Evolutionary conservation across 2,113 vertebrate species (phyloP).

Genomic region (Takifugu bimaculatus): DNA sequence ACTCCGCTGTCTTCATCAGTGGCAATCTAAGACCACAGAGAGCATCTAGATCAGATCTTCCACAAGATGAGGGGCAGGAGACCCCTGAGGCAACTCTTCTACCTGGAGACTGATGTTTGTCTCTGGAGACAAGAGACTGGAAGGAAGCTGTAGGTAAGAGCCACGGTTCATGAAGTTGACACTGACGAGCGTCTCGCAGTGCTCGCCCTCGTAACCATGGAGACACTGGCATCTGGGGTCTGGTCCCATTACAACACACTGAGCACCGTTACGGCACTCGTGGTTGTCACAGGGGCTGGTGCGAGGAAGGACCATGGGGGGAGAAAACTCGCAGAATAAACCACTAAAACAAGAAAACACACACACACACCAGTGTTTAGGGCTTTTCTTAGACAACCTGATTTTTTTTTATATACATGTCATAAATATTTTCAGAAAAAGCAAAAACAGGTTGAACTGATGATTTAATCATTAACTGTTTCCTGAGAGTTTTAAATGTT

Average conservation of each 20-base stretch:
- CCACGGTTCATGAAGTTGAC: constrained; percentile 93
- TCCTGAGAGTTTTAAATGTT: no score
- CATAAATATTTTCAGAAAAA: no score
- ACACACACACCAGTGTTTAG: no score
- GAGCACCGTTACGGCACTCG: constrained; percentile 92
- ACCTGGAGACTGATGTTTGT: constrained; percentile 97
- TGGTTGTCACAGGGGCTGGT: constrained; percentile 95
- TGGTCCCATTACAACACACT: constrained; percentile 84
- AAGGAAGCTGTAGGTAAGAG: constrained; percentile 91
- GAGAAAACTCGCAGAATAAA: constrained; percentile 94
- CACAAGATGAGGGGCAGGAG: neutral
- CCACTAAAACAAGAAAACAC: constrained; percentile 72
- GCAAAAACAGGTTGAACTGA: no score
- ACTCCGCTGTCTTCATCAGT: constrained; percentile 97
- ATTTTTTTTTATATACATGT: no score
- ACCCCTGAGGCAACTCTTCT: constrained; percentile 1
- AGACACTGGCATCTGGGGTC: constrained; percentile 93
- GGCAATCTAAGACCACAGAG: constrained; percentile 80
- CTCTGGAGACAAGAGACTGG: constrained; percentile 80
- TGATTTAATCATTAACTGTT: no score
- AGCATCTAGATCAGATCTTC: neutral
- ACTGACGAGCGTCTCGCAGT: constrained; percentile 90
- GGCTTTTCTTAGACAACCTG: no score
- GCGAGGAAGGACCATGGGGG: constrained; percentile 94
- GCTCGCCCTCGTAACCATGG: constrained; percentile 89